Evolutionary conservation across 2,888 invertebrate genomes (phyloP), one percentile per base, ranked within the genome.

Genomic region (Orthosia gracilis): DNA sequence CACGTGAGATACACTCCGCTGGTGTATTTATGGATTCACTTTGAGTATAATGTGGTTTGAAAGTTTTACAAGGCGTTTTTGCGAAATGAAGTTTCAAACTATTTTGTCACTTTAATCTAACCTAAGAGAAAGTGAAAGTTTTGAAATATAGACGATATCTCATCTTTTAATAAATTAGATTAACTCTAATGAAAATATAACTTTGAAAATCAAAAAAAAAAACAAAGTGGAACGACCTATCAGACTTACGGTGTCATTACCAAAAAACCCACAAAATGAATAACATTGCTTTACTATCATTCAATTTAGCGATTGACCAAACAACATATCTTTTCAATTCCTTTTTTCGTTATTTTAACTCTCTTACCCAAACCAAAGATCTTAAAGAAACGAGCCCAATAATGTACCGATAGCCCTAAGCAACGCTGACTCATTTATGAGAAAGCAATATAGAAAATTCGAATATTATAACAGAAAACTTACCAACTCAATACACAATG

Each of bases 401-500:
- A 49, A 52, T 31, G n/a, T 47, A 61, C n/a, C 15, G 49, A 55
- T 70, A 71, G 73, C 78, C 75, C 23, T 18, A 73, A 80, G 86
- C 73, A 55, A 68, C 9, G 26, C 26, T 17, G 47, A 68, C 15
- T 59, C 69, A 59, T 80, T 80, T 61, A 69, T 71, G 52, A 71
- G 18, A 78, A 85, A 76, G 68, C 55, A 78, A 82, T 63, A 78
- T 54, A 52, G 58, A 23, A 76, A 75, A 85, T 85, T 85, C 73
- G 76, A 85, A 85, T 74, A 69, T 49, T 74, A 71, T 40, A 77
- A 69, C 45, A 73, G 45, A 57, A 73, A 76, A 72, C 62, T 68
- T 74, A 62, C 59, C 18, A 67, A 73, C 54, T 82, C 64, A 59
- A 67, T 73, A 73, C 61, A 73, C 61, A 40, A 40, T 9, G 64